Evolutionary conservation across 1,140 invertebrate genomes (phyloP), one percentile per base, ranked within the genome.

Genomic region (Drosophila jambulina): DNA sequence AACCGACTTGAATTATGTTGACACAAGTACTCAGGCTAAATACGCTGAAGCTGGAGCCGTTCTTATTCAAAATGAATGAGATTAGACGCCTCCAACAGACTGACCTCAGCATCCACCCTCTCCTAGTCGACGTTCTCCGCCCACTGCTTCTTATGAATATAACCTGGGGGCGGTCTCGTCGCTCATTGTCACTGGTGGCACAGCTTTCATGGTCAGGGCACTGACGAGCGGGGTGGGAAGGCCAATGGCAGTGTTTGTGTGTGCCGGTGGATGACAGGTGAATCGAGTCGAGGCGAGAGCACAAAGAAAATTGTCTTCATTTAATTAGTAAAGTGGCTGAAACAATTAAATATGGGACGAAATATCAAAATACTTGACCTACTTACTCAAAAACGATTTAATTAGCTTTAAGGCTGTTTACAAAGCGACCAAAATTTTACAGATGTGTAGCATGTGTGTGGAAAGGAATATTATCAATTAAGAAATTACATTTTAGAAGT

Each of bases 291-390:
- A 68, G 48, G 36, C 48, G 43, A 19, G 34, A 34, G 61, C 36
- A 51, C 68, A 48, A 45, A 68, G 75, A 42, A 51, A 63, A 56
- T 38, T 68, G 57, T 43, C 54, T 64, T 67, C 19, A 68, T 78
- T 87, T 85, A 82, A 75, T 82, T 71, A 86, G 75, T 56, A 68
- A 64, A 85, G 78, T 82, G 82, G 76, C 61, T 49, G 64, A 69
- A 45, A 48, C 64, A 64, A 78, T 85, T 81, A 48, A 46, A 71
- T 80, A 72, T 83, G 67, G 56, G 27, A 42, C 17, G 34, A 23
- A 45, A 71, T 71, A 57, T 45, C 27, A 75, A 63, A 75, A 75
- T 75, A 63, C 45, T 64, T 80, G 61, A 83, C 57, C 61, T 48
- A 75, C 57, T 75, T 54, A 62, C 49, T 43, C 21, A 15, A 46